phyloP scores from a whole-genome alignment of 2,113 vertebrate genomes.

The Hippocampus comes region DNA sequence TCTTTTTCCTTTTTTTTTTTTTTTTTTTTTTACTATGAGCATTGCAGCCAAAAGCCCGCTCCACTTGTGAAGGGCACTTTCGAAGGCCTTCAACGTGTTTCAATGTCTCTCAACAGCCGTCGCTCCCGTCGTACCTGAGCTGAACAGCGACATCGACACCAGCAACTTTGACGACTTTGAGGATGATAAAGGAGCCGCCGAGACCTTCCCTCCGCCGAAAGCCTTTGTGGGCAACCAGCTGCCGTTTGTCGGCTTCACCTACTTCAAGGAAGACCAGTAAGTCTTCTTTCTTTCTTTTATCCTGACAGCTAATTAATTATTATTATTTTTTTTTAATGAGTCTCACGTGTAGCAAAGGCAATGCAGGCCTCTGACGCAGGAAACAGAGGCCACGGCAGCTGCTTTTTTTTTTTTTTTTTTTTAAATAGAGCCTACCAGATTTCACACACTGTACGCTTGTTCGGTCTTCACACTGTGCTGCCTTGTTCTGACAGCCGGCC shows the following conservation, averaged over 20 bases:
- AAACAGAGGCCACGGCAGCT: neutral
- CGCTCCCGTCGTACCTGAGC: conserved; percentile 94
- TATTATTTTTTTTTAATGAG: neutral
- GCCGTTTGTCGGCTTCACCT: conserved; percentile 96
- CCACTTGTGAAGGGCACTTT: neutral
- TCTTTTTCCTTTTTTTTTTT: neutral
- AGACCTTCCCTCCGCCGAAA: conserved; percentile 91
- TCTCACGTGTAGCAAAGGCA: neutral
- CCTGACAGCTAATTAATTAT: neutral
- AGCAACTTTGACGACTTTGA: conserved; percentile 97
- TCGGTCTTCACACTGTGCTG: conserved; percentile 48
- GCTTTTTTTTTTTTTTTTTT: conserved; percentile 17
- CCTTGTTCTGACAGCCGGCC: conserved; percentile 53
- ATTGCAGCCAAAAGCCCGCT: neutral
- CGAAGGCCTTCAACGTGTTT: neutral
- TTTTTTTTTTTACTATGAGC: neutral
- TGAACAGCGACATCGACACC: conserved; percentile 93
- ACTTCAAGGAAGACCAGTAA: conserved; percentile 94
- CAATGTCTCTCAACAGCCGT: conserved; percentile 74
- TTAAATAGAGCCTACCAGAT: conserved; percentile 21
- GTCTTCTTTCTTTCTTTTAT: conserved; percentile 41
- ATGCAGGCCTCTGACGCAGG: conserved; percentile 7
- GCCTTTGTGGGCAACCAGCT: conserved; percentile 97
- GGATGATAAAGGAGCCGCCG: conserved; percentile 84
- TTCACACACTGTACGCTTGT: conserved; percentile 57